Percentiles rank a stretch among this genome's conserved stretches.
Conservation (phyloP, 2,888 invertebrate genomes). For the Aspidiotus rigidus region DNA sequence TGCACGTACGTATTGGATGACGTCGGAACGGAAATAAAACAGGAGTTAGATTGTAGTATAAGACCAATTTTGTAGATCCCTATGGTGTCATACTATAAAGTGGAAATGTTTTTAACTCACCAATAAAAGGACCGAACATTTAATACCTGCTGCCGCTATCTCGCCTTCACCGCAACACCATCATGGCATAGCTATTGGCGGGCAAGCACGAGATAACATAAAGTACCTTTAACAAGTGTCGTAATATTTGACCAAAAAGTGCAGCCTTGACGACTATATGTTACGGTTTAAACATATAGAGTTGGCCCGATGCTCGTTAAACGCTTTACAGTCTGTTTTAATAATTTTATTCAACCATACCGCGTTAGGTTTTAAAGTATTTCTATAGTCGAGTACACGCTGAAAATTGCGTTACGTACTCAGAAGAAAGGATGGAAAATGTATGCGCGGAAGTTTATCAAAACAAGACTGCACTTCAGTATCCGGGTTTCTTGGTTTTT, state of each 20-base stretch:
- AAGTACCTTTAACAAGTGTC: slow-evolving; percentile 33
- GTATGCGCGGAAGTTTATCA: too few species aligned
- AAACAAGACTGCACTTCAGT: too few species aligned
- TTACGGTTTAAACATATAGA: slow-evolving; percentile 12
- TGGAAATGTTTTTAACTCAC: slow-evolving; percentile 32
- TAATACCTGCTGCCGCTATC: slow-evolving; percentile 20
- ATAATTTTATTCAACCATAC: slow-evolving; percentile 3
- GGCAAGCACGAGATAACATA: slow-evolving; percentile 24
- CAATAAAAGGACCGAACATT: slow-evolving; percentile 30
- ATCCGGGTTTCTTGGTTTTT: too few species aligned
- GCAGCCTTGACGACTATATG: slow-evolving; percentile 30
- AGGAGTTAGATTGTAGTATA: slow-evolving; percentile 30
- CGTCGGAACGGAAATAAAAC: background rate
- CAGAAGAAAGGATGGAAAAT: too few species aligned
- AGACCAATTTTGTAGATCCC: slow-evolving; percentile 31
- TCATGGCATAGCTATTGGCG: too few species aligned
- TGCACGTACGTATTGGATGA: slow-evolving; percentile 18
- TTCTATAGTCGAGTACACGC: too few species aligned
- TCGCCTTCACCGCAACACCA: too few species aligned
- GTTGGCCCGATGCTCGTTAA: slow-evolving; percentile 17
- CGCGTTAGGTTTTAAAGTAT: too few species aligned
- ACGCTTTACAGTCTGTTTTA: slow-evolving; percentile 14
- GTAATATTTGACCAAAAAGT: slow-evolving; percentile 32
- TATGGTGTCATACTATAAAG: slow-evolving; percentile 32
- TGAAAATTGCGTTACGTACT: too few species aligned